Base-by-base conservation (phyloP, 2,113 vertebrate species). In the Bagarius yarrelli region DNA sequence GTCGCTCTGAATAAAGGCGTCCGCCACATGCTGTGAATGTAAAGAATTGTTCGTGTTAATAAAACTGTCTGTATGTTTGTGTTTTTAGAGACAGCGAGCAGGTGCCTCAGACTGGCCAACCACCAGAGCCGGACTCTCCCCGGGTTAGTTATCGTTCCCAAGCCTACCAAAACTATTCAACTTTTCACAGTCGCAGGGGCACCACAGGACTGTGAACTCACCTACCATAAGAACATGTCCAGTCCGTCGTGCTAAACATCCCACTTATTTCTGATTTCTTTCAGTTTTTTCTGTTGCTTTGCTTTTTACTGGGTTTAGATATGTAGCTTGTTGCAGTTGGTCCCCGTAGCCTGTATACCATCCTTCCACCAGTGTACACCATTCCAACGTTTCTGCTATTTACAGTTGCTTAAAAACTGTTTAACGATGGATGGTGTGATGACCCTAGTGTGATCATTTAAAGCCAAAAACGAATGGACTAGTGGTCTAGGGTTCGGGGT, bases 121-220 rank as follows among this genome's bases (percentile, higher is more conserved):
- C 94, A 0, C 94, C 94, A 32, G 95, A 97, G 85, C 96, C 97
- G 92, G 96, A 97, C 86, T 97, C 95, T 87, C 96, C 95, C 88
- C 94, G 91, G 95, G 97, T 98, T 94, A 95, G 97, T 96, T 95
- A 95, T 90, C 94, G 94, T 89, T 94, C 94, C 89, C 94, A 94
- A 94, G 94, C 47, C 81, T 82, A 93, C 93, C 95, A 95, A 95
- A 93, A 92, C 93, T 95, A 95, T 94, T 81, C 84, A 94, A 95
- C 91, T 93, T 96, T 96, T 95, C 95, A 95, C 94, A 93, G 93
- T 93, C 95, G 96, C 91, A 90, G 95, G 91, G 88, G 93, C 90
- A 90, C 92, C 87, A 92, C 93, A 86, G 94, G 93, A 95, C 92
- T 92, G 87, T 95, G 81, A 90, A 74, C 81, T 66, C 56, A 12